phyloP scores from a whole-genome alignment of 2,797 vertebrate genomes.

The Esox lucius region DNA sequence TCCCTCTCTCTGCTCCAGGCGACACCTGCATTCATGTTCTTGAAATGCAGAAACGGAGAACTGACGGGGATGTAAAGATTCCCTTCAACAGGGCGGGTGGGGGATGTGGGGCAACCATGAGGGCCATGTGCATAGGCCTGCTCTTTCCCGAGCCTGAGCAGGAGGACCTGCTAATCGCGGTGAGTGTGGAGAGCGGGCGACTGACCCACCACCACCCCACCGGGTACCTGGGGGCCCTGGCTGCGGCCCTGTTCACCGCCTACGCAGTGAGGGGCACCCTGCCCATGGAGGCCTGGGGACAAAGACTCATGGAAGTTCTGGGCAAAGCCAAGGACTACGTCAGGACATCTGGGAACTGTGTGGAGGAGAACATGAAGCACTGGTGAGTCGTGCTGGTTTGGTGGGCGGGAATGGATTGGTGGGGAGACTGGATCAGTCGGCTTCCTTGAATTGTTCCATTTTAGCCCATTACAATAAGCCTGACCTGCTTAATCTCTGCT shows the following conservation, averaged over 20 bases:
- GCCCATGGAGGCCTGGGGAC: constrained; percentile 72
- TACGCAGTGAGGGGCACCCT: constrained; percentile 67
- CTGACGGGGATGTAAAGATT: constrained; percentile 57
- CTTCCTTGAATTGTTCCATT: neutral
- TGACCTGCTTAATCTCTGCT: neutral
- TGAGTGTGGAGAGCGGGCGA: constrained; percentile 80
- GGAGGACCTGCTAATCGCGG: constrained; percentile 63
- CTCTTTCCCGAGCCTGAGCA: constrained; percentile 65
- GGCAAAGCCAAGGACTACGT: constrained; percentile 68
- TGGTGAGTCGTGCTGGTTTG: constrained; percentile 68
- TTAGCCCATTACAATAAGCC: neutral
- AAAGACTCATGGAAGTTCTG: constrained; percentile 68
- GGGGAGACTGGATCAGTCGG: neutral
- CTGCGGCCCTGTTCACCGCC: constrained; percentile 75
- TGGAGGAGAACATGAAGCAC: constrained; percentile 71
- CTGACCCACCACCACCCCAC: constrained; percentile 86
- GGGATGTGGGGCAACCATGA: constrained; percentile 82
- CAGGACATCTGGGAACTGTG: constrained; percentile 50
- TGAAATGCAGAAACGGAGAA: constrained; percentile 29
- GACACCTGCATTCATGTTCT: rapidly evolving
- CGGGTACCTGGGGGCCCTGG: constrained; percentile 78
- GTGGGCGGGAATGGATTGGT: neutral
- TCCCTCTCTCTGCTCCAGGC: constrained; percentile 55
- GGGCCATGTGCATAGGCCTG: constrained; percentile 82
- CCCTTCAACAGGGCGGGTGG: constrained; percentile 63